These are phyloP conservation scores for Nothura maculosa DNA, from an alignment of 2,797 vertebrate species.

Conservation along the genomic window DNA sequence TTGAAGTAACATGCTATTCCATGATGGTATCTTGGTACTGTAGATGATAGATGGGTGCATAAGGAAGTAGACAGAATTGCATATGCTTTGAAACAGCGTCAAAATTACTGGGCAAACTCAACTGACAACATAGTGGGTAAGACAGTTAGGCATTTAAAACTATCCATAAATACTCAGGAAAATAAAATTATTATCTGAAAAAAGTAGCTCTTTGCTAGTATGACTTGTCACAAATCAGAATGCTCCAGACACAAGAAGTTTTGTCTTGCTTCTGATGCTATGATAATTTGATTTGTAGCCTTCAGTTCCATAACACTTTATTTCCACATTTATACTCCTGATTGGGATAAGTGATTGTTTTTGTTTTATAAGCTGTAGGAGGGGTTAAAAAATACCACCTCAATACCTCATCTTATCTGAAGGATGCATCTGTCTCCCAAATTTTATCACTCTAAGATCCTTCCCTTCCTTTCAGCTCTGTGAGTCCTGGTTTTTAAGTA, in stretches of 20 bases:
- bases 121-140: background rate
- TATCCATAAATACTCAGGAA: background rate
- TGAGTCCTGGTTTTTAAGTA: conserved; percentile 16
- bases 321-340: background rate
- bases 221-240: background rate
- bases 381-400: background rate
- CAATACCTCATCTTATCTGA: background rate
- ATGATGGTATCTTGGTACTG: background rate
- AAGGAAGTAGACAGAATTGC: background rate
- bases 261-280: background rate
- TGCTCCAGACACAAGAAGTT: background rate
- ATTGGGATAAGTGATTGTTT: background rate
- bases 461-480: background rate
- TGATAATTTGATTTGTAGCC: background rate
- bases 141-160: background rate
- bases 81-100: background rate
- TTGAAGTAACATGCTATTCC: background rate
- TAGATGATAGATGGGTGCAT: background rate
- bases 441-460: background rate
- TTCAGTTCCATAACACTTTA: background rate
- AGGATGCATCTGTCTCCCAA: background rate
- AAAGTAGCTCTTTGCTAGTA: background rate
- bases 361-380: background rate
- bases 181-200: conserved; percentile 23
- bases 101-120: background rate